These are phyloP conservation scores for Aulostomus chinensis DNA, from an alignment of 2,797 vertebrate species.

Conservation along the genomic window DNA sequence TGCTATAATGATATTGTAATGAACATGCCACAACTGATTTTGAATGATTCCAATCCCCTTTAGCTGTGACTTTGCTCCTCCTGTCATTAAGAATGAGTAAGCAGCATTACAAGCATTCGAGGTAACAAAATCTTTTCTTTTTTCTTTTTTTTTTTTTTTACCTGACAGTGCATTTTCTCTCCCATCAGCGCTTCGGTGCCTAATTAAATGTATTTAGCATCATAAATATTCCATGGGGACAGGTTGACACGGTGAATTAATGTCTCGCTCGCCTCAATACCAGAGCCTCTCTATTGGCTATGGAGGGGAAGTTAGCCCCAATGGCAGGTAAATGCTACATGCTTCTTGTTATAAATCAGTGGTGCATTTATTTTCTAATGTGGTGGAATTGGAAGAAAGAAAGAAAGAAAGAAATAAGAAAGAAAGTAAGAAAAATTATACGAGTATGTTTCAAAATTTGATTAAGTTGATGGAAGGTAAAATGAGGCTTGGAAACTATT, in stretches of 20 bases:
- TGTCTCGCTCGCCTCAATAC: conserved; percentile 80
- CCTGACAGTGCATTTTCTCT: conserved; percentile 81
- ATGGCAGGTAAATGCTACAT: conserved; percentile 71
- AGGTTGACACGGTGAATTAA: conserved; percentile 85
- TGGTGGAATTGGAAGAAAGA: no score
- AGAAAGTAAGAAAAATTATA: neutral
- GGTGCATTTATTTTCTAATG: conserved; percentile 65
- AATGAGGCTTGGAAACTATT: neutral
- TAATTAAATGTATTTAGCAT: conserved; percentile 88
- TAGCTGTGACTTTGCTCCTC: conserved; percentile 40
- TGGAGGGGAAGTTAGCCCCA: conserved; percentile 69
- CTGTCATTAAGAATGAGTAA: conserved; percentile 66
- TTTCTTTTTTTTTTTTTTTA: conserved; percentile 45
- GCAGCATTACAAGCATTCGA: conserved; percentile 64
- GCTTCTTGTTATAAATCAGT: conserved; percentile 71
- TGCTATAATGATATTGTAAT: no score
- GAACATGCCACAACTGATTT: conserved; percentile 58
- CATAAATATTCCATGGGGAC: conserved; percentile 85
- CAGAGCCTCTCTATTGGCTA: conserved; percentile 74
- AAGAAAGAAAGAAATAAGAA: no score
- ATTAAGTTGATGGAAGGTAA: conserved; percentile 3
- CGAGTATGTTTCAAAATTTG: conserved; percentile 29
- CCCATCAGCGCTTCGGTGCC: conserved; percentile 70
- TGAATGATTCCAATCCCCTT: conserved; percentile 53
- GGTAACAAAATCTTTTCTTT: conserved; percentile 63